Evolutionary conservation across 2,113 vertebrate genomes (phyloP), one percentile per base, ranked within the genome.

Genomic region (Leptodactylus fuscus): DNA sequence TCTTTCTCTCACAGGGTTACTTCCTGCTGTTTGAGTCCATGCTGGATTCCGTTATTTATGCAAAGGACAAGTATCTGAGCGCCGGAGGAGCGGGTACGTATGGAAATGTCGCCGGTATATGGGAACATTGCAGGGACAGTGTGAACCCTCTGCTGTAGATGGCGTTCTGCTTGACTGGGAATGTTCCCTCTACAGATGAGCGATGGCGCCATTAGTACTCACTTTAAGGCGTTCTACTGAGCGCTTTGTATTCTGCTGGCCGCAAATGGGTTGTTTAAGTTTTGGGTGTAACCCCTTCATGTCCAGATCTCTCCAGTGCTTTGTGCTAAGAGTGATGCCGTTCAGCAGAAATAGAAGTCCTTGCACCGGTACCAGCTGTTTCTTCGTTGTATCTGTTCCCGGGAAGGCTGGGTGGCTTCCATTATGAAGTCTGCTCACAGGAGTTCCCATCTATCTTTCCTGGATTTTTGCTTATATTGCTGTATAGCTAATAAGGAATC

Each of bases 21-120:
- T 98, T 99, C 91, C 92, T 98, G 88, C 95, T 99, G 81, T 99
- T 98, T 83, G 97, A 99, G 88, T 97, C 98, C 29, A 98, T 99
- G 98, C 88, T 99, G 94, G 97, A 99, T 92, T 99, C 97, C 24
- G 95, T 99, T 87, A 94, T 99, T 88, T 95, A 94, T 67, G 97
- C 98, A 85, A 96, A 96, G 91, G 95, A 96, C 89, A 94, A 91
- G 83, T 98, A 96, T 91, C 94, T 98, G 92, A 90, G 91, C 87
- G 94, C 96, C 79, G 94, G 90, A 81, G 98, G 97, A 83, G 96
- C 96, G 87, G 96, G 97, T 99, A 91, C 85, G 96, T 95, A 73
- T 87, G 44, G 88, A 88, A 75, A 84, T 77, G 48, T 90, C 55
- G 58, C 62, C 12, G 58, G 84, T 62, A 86, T 15, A 46, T 4